These are phyloP conservation scores for Fissipunctia ypsillon DNA, from an alignment of 2,888 invertebrate species.

Conservation along the genomic window DNA sequence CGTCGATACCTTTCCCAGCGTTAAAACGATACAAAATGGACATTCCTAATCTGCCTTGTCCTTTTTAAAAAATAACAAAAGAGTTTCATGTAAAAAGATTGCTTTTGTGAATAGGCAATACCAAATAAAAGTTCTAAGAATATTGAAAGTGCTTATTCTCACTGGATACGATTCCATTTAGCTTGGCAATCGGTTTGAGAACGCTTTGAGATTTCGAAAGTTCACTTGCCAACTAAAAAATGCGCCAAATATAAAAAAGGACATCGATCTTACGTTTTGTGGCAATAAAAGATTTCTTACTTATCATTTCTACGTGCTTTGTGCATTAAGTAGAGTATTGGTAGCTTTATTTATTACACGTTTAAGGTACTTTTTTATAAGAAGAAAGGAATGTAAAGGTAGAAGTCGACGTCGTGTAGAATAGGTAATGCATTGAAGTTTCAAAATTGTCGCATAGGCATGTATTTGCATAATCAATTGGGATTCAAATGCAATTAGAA, in stretches of 20 bases:
- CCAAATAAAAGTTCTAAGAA: not conserved
- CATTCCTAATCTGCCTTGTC: slow-evolving; percentile 87
- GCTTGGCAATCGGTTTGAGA: slow-evolving; percentile 3
- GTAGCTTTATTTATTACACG: slow-evolving; percentile 48
- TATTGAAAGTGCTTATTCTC: slow-evolving; percentile 18
- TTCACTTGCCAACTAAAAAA: slow-evolving; percentile 69
- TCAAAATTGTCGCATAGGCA: too few species aligned
- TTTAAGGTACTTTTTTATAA: slow-evolving; percentile 1
- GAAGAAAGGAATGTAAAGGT: not conserved
- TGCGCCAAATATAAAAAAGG: slow-evolving; percentile 74
- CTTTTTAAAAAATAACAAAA: slow-evolving; percentile 85
- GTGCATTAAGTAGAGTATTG: slow-evolving; percentile 72
- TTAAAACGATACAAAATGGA: slow-evolving; percentile 86
- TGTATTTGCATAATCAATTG: not conserved
- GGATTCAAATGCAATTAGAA: too few species aligned
- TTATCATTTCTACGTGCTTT: slow-evolving; percentile 71
- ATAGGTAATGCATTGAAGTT: not conserved
- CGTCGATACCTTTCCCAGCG: slow-evolving; percentile 73
- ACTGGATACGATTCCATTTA: slow-evolving; percentile 14
- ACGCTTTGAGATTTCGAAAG: not conserved
- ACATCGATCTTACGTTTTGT: slow-evolving; percentile 83
- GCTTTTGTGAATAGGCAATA: slow-evolving; percentile 68
- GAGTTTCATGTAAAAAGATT: slow-evolving; percentile 75
- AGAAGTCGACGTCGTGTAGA: not conserved
- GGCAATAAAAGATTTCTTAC: slow-evolving; percentile 66